phyloP scores from a whole-genome alignment of 1,140 invertebrate genomes.

The Aphis gossypii region DNA sequence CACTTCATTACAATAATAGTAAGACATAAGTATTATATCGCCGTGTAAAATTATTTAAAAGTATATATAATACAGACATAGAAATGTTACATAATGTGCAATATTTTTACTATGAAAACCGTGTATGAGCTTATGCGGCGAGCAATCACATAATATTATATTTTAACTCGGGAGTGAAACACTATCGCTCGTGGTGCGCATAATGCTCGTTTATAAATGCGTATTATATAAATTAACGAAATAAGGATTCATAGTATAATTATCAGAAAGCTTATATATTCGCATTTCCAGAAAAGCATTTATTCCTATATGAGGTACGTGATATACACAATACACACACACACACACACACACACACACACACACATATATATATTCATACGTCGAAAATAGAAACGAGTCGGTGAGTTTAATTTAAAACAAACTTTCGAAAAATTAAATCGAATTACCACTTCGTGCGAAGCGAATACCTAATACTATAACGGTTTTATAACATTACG shows the following conservation, averaged over 20 bases:
- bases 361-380: neutral
- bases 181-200: neutral
- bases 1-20: neutral
- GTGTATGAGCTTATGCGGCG: neutral
- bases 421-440: slow-evolving; percentile 22
- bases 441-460: neutral
- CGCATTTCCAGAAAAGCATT: neutral
- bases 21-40: too few species aligned
- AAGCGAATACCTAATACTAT: neutral
- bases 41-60: too few species aligned
- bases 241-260: neutral
- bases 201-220: neutral
- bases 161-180: neutral
- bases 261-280: neutral
- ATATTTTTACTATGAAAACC: neutral
- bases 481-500: neutral
- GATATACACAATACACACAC: too few species aligned
- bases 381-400: neutral
- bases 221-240: neutral
- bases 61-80: neutral
- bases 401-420: neutral
- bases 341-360: too few species aligned
- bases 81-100: neutral
- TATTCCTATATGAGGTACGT: neutral
- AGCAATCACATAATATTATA: neutral